phyloP scores from a whole-genome alignment of 92 coral and sea anemone species.

The Zoanthus gigantus region DNA sequence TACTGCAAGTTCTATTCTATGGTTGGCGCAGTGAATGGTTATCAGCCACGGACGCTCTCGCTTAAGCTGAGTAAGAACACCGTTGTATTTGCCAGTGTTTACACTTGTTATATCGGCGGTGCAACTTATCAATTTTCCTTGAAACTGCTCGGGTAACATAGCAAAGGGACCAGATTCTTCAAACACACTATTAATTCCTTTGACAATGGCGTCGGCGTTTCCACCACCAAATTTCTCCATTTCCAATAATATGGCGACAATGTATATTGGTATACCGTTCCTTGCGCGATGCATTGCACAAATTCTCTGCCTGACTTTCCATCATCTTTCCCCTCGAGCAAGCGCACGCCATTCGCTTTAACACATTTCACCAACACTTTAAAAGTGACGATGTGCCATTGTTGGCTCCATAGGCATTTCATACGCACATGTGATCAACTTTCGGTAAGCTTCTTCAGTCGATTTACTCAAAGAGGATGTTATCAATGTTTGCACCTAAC shows the following conservation, averaged over 20 bases:
- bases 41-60: constrained; percentile 43
- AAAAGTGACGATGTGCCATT: no score
- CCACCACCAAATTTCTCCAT: constrained; percentile 58
- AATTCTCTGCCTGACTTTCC: no score
- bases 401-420: no score
- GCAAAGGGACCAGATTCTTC: constrained; percentile 40
- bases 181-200: constrained; percentile 47
- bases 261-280: constrained; percentile 49
- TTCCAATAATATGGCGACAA: constrained; percentile 48
- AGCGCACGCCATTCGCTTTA: no score
- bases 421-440: no score
- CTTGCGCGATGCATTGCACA: not conserved
- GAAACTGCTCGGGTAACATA: constrained; percentile 36
- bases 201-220: constrained; percentile 47
- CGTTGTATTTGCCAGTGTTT: constrained; percentile 52
- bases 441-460: no score
- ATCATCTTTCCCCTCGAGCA: no score
- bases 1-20: constrained; percentile 50
- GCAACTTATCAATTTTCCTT: constrained; percentile 49
- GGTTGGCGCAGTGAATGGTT: constrained; percentile 47
- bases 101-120: constrained; percentile 51
- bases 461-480: no score
- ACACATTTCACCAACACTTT: no score
- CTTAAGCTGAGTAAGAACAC: constrained; percentile 37
- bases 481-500: no score